Percentiles rank a stretch among this genome's conserved stretches.
These are phyloP conservation scores for Isichthys henryi DNA, from an alignment of 2,113 vertebrate species.

Conservation along the genomic window DNA sequence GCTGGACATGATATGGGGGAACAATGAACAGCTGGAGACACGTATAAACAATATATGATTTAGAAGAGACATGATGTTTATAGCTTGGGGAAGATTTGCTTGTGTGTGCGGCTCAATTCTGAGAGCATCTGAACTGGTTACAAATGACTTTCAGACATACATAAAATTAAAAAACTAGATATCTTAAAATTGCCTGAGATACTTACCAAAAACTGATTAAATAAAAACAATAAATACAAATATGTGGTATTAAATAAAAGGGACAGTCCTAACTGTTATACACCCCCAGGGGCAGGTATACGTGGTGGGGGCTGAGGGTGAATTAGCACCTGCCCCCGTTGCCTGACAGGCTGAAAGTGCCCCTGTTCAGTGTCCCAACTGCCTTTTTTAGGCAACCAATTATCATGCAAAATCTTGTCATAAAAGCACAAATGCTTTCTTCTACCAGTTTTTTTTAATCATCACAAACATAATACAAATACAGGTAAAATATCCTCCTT, in stretches of 20 bases:
- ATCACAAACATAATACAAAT: too few relatives aligned
- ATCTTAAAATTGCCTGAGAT: background rate
- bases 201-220: background rate
- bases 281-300: background rate
- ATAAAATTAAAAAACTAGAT: background rate
- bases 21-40: background rate
- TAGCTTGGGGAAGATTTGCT: background rate
- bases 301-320: background rate
- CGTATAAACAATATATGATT: background rate
- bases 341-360: background rate
- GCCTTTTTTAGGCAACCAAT: background rate
- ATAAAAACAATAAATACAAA: background rate
- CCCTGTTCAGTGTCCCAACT: background rate
- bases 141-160: background rate
- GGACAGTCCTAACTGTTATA: background rate
- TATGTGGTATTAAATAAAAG: background rate
- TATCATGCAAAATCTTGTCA: background rate
- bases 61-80: background rate
- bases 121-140: background rate
- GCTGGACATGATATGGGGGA: constrained; percentile 46
- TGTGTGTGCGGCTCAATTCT: background rate
- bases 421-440: background rate
- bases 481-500: background rate
- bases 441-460: background rate
- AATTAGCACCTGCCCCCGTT: background rate